Evolutionary conservation across 2,113 vertebrate species (phyloP), one percentile per base, ranked within the genome.

Genomic region (Sylvilagus bachmani): DNA sequence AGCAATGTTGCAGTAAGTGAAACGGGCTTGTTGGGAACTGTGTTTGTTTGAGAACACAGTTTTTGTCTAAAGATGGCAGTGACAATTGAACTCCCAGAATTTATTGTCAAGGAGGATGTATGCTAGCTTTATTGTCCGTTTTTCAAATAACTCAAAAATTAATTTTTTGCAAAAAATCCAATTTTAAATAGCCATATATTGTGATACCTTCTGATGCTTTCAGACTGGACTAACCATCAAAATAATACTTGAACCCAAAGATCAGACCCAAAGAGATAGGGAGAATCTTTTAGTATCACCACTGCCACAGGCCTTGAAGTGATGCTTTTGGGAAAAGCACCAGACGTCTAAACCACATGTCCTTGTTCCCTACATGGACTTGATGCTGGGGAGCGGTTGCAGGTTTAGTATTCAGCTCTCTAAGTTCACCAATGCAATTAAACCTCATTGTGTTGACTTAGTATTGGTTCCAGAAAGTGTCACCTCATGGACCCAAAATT

Each of bases 121-220:
- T 82, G 9, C 17, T 36, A 55, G 19, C 25, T 91, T 38, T 95
- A 61, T 10, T 33, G 69, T 10, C 38, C 62, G 2, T 73, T 29
- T 62, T 88, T 86, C 51, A 71, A 70, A 86, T 38, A 87, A 36
- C 78, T 22, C 14, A 89, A 61, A 86, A 64, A n/a, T 71, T n/a
- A 7, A 10, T 2, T 6, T 55, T 55, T 55, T n/a, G 17, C 53
- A 78, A 78, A 53, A 53, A 78, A 51, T 78, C 29, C 29, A 78
- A 55, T n/a, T 55, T 66, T 78, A 10, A n/a, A 78, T 16, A 19
- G 51, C 9, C 3, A 21, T 74, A 29, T 86, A 5, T 89, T 70
- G 44, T 36, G 17, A 73, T 53, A 1, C 17, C 5, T 71, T 38
- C 2, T 51, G 58, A 38, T 77, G 14, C 9, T 36, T 78, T 62